Percentiles rank a stretch among this genome's conserved stretches.
Evolutionary conservation across 1,140 invertebrate genomes (phyloP).

Genomic region (Mizuhopecten yessoensis): DNA sequence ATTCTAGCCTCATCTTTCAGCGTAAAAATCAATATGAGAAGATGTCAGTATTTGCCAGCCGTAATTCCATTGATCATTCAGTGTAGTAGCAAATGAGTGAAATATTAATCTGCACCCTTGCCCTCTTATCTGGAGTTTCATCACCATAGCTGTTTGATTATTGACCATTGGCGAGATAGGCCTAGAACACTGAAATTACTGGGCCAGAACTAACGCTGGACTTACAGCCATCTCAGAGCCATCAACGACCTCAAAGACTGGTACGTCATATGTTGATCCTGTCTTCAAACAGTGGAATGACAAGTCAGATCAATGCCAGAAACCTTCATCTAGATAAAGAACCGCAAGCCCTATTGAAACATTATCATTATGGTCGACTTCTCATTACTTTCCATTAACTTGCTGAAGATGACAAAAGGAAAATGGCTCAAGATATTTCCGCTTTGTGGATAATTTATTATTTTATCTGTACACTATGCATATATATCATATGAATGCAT

Average conservation of each 20-base stretch:
- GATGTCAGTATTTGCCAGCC: background rate
- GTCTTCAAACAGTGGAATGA: background rate
- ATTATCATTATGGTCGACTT: background rate
- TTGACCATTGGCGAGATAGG: background rate
- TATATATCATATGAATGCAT: too few species aligned
- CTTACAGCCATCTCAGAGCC: background rate
- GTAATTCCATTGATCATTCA: background rate
- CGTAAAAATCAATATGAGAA: background rate
- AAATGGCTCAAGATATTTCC: too few species aligned
- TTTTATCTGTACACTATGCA: too few species aligned
- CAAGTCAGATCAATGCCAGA: background rate
- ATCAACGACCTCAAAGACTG: background rate
- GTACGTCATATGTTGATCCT: background rate
- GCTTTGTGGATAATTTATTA: too few species aligned
- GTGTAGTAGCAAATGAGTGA: background rate
- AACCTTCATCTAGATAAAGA: constrained; percentile 4
- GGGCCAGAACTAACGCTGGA: background rate
- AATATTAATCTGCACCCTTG: constrained; percentile 13
- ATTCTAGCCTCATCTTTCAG: background rate
- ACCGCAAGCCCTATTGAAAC: background rate
- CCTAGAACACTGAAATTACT: background rate
- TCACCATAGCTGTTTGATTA: background rate
- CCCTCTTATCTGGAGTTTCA: background rate
- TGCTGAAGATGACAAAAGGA: too few species aligned
- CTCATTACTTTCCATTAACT: background rate